phyloP scores from a whole-genome alignment of 2,797 vertebrate genomes.

The Gambusia yucatana region DNA sequence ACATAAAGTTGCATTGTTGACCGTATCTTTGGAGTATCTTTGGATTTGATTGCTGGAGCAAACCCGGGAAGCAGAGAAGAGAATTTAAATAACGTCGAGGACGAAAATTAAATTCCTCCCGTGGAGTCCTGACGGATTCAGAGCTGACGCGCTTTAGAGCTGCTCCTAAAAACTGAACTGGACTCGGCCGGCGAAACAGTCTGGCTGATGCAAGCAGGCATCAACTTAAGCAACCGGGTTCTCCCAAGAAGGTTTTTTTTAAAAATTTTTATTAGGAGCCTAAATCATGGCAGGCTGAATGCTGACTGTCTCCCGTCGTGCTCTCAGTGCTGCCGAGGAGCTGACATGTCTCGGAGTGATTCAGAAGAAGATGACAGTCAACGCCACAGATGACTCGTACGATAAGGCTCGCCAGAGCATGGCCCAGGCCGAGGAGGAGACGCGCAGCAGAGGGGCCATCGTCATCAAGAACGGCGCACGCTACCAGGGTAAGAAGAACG shows the following conservation, averaged over 20 bases:
- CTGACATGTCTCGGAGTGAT: conserved; percentile 81
- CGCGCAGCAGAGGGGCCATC: conserved; percentile 88
- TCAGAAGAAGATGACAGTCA: conserved; percentile 93
- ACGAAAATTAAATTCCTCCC: not conserved
- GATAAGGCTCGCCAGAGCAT: conserved; percentile 92
- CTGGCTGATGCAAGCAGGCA: not conserved
- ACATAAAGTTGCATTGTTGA: conserved; percentile 36
- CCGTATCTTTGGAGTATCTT: not conserved
- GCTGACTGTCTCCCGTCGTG: not conserved
- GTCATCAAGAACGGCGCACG: conserved; percentile 91
- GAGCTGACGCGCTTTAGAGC: not conserved
- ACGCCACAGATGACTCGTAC: conserved; percentile 93
- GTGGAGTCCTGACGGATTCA: not conserved
- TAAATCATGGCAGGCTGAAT: not conserved
- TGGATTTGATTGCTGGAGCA: conserved; percentile 32
- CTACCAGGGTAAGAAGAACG: conserved; percentile 80
- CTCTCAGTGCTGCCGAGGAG: conserved; percentile 54
- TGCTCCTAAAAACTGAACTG: not conserved
- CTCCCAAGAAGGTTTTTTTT: not conserved
- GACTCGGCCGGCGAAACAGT: not conserved
- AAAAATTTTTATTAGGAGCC: not conserved
- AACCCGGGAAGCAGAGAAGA: not conserved
- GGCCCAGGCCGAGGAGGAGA: conserved; percentile 92
- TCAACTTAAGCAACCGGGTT: not conserved
- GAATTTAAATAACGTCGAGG: not conserved